phyloP scores from a whole-genome alignment of 2,797 vertebrate species.

The Cyprinodon diabolis region DNA sequence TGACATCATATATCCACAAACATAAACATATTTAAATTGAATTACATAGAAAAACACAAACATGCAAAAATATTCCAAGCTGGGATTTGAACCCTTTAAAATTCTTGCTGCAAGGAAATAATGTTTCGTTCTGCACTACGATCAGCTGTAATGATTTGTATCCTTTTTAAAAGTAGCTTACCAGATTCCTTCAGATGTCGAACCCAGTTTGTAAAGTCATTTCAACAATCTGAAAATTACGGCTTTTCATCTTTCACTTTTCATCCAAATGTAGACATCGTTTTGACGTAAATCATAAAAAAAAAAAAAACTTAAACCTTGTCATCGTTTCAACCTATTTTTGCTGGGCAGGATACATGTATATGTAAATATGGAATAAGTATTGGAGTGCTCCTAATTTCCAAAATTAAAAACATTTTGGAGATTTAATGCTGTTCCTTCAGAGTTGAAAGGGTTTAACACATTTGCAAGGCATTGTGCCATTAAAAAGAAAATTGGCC shows the following conservation, averaged over 20 bases:
- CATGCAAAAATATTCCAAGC: background rate
- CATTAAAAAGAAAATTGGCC: slow-evolving; percentile 43
- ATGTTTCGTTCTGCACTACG: too few species aligned
- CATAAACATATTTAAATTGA: background rate
- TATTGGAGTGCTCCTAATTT: background rate
- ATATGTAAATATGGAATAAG: too few species aligned
- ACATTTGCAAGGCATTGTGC: background rate
- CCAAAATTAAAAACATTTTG: background rate
- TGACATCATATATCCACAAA: background rate
- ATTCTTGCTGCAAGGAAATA: background rate
- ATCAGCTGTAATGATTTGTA: background rate
- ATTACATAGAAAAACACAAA: background rate
- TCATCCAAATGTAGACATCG: too few species aligned
- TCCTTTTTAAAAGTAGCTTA: background rate
- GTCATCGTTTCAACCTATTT: too few species aligned
- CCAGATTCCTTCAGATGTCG: background rate
- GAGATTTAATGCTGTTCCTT: background rate
- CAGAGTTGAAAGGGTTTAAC: background rate
- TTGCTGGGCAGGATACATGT: too few species aligned
- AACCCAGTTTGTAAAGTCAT: too few species aligned
- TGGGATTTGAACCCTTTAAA: background rate
- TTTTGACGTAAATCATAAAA: too few species aligned
- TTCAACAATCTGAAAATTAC: too few species aligned
- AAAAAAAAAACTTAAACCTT: too few species aligned
- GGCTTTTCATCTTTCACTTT: too few species aligned